phyloP scores from a whole-genome alignment of 2,113 vertebrate species.

The Ictalurus furcatus region DNA sequence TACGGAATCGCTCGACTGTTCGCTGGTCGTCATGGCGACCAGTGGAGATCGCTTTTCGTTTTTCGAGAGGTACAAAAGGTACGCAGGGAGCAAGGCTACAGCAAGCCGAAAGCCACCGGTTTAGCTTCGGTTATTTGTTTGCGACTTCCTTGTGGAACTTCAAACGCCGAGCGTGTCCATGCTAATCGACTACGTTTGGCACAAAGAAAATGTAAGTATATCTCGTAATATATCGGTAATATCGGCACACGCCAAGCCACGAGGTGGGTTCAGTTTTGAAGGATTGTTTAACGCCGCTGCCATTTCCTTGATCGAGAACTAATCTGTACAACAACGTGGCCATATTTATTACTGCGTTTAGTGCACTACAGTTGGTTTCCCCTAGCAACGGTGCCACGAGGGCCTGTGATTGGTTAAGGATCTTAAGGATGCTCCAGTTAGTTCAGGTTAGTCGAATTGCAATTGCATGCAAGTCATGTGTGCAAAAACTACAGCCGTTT shows the following conservation, averaged over 20 bases:
- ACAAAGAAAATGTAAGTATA: no score
- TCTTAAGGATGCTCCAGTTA: background rate
- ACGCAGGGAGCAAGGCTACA: background rate
- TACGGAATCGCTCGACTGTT: background rate
- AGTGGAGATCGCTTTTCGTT: background rate
- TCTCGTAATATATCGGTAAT: no score
- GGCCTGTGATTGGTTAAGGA: slow-evolving; percentile 23
- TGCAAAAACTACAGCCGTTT: background rate
- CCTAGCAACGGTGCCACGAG: background rate
- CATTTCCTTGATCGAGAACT: background rate
- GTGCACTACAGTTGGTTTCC: background rate
- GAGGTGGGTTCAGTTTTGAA: background rate
- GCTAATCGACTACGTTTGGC: background rate
- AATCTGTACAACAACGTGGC: background rate
- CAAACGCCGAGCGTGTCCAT: background rate
- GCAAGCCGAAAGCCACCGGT: background rate
- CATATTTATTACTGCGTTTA: background rate
- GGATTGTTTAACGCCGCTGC: background rate
- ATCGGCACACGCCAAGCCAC: background rate
- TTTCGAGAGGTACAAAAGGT: background rate
- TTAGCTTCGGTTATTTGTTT: background rate
- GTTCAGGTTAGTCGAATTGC: background rate
- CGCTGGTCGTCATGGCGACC: background rate
- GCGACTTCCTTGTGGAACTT: background rate
- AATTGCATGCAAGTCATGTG: background rate